Base-by-base conservation (phyloP, 2,888 invertebrate species). In the Conus canariensis region DNA sequence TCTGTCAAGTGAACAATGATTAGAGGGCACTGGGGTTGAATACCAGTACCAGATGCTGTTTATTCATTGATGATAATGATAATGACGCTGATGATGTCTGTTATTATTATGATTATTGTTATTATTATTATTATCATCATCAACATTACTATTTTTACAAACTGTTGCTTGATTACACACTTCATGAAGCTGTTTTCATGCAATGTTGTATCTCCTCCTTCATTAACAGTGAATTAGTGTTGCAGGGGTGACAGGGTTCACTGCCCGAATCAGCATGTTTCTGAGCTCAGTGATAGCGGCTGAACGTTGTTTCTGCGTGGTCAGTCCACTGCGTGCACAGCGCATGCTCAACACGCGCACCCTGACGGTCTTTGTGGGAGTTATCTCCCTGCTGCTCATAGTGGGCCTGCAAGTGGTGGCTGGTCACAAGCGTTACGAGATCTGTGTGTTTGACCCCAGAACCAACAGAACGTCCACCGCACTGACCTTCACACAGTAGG, bases 261-360 rank as follows among this genome's bases (percentile, higher is more conserved):
- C 64, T 12, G 64, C 64, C 64, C 60, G 86, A 30, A 59, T 86
- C 30, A 64, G 64, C 67, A 60, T 64, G 86, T 86, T 86, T 30
- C 86, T 86, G 30, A 30, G 30, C 30, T 64, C 64, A 25, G 86
- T 64, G 25, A 86, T 86, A 8, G 30, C 64, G 1, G 60, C 30
- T 10, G 86, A 86, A 59, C 86, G 86, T 30, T 86, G 86, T 86
- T 60, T 86, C 64, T 86, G 86, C 25, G 86, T 86, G 86, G 64
- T 86, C 86, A 86, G 86, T 30, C 86, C 86, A 3, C 30, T 86
- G 16, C 25, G 16, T 7, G 86, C 86, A 14, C 60, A 86, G 67
- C 86, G 86, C 25, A 16, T 86, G 64, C 86, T 86, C 19, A 60
- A 6, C 3, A 64, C 64, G 12, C 12, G 64, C 8, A 67, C 86